Conservation (phyloP, 1,140 invertebrate genomes). For the Drosophila trapezifrons region DNA sequence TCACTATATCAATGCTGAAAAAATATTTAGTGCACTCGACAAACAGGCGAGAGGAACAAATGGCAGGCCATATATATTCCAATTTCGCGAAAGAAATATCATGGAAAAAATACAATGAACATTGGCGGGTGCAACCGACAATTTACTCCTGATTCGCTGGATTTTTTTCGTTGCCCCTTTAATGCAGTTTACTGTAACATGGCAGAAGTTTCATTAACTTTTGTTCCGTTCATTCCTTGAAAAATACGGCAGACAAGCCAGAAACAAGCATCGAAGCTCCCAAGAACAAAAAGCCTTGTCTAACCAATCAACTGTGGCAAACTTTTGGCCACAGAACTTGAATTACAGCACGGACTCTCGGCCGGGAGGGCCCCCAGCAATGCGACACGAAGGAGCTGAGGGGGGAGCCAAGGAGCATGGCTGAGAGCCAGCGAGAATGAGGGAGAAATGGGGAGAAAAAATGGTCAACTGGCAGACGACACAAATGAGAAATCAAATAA, state of each 20-base stretch:
- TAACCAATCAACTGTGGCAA: conserved; percentile 81
- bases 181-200: conserved; percentile 55
- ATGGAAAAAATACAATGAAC: conserved; percentile 23
- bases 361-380: not conserved
- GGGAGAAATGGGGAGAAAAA: conserved; percentile 23
- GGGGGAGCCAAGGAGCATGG: conserved; percentile 15
- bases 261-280: conserved; percentile 45
- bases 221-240: conserved; percentile 57
- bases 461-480: conserved; percentile 67
- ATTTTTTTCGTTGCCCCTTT: conserved; percentile 16
- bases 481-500: conserved; percentile 83
- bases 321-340: conserved; percentile 79
- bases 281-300: conserved; percentile 49
- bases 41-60: conserved; percentile 43
- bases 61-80: conserved; percentile 48
- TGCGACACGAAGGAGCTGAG: conserved; percentile 49
- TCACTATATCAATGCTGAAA: conserved; percentile 51
- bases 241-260: conserved; percentile 52
- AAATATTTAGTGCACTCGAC: conserved; percentile 50
- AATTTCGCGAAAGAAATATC: conserved; percentile 21
- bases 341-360: conserved; percentile 56
- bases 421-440: conserved; percentile 4
- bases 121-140: conserved; percentile 7
- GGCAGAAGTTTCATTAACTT: conserved; percentile 72
- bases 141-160: conserved; percentile 14